Percentiles rank a stretch among this genome's conserved stretches.
These are phyloP conservation scores for Lepas anatifera DNA, from an alignment of 2,888 invertebrate species.

Conservation along the genomic window DNA sequence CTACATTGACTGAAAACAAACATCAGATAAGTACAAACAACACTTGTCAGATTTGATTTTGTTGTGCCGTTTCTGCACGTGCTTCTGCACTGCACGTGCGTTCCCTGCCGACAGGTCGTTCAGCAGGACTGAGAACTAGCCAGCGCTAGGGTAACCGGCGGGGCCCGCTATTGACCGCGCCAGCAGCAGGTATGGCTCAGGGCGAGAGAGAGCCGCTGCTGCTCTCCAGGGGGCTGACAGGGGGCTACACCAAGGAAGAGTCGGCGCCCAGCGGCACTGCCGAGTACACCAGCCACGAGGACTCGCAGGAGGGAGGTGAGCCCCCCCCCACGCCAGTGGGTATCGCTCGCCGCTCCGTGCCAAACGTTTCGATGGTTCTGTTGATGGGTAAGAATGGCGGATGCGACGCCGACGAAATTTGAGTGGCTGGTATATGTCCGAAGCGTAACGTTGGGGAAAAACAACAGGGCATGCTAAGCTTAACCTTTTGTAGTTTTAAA, in stretches of 20 bases:
- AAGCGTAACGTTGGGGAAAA: no score
- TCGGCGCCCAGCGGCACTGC: background rate
- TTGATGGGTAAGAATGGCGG: no score
- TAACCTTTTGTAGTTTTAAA: background rate
- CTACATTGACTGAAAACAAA: no score
- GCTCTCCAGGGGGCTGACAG: background rate
- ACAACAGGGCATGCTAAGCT: background rate
- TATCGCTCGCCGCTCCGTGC: no score
- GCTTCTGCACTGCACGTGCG: no score
- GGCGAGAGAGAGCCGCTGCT: background rate
- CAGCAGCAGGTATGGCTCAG: background rate
- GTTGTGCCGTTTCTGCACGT: no score
- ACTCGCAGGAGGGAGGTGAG: conserved; percentile 1
- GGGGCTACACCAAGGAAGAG: background rate
- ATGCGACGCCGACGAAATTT: background rate
- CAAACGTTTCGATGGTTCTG: background rate
- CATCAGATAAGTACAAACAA: no score
- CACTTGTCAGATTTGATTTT: no score
- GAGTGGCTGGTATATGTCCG: background rate
- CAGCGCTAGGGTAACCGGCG: no score
- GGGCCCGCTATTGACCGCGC: no score
- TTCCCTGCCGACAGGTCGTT: no score
- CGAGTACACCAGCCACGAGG: background rate
- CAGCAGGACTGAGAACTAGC: no score
- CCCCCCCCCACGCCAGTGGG: background rate